These are phyloP conservation scores for Streblospio benedicti DNA, from an alignment of 1,140 invertebrate species.

Conservation along the genomic window DNA sequence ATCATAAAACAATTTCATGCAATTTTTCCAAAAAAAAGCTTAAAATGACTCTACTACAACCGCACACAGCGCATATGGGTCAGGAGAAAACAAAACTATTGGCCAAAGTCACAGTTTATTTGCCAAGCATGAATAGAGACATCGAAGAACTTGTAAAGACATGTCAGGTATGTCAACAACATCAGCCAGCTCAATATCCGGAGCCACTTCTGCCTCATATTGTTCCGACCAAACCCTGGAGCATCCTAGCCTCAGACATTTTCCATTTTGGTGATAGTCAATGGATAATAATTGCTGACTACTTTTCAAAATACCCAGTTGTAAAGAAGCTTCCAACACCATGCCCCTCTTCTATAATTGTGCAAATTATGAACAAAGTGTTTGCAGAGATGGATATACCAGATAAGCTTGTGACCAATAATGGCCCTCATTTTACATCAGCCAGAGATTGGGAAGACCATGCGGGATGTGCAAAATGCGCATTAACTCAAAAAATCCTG, in stretches of 20 bases:
- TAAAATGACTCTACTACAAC: no score
- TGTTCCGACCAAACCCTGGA: no score
- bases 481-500: no score
- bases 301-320: neutral
- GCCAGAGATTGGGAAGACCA: no score
- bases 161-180: neutral
- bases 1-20: no score
- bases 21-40: no score
- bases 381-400: neutral
- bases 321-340: neutral
- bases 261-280: neutral
- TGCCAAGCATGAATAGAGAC: no score
- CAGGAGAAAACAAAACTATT: no score
- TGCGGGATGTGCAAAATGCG: no score
- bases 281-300: neutral
- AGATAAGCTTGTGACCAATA: neutral
- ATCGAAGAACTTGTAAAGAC: neutral
- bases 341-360: neutral
- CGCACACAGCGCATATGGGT: no score
- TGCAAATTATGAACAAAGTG: neutral
- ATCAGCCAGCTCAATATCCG: neutral
- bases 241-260: no score
- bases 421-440: neutral
- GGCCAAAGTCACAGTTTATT: no score
- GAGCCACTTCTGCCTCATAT: neutral